These are phyloP conservation scores for Scarus forsteni DNA, from an alignment of 2,797 vertebrate genomes.

Conservation along the genomic window DNA sequence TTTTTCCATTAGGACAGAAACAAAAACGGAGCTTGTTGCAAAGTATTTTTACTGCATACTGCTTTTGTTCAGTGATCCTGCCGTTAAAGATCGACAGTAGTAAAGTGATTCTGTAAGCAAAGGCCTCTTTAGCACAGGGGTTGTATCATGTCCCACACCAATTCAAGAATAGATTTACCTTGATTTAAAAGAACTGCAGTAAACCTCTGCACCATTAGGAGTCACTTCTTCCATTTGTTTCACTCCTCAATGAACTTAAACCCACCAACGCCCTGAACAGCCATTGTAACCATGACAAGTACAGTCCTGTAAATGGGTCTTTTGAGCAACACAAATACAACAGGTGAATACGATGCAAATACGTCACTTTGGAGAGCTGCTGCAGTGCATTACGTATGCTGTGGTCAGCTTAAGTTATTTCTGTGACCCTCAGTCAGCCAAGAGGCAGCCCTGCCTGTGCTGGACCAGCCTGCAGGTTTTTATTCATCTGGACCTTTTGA, in stretches of 20 bases:
- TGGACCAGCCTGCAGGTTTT: constrained; percentile 32
- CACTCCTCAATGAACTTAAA: constrained; percentile 16
- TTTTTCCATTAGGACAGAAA: too few relatives aligned
- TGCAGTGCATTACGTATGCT: constrained; percentile 61
- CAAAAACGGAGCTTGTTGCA: background rate
- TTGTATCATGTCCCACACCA: constrained; percentile 30
- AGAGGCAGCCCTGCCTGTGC: constrained; percentile 60
- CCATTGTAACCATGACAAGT: background rate
- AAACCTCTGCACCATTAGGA: constrained; percentile 7
- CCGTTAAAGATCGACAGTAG: constrained; percentile 32
- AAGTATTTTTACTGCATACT: background rate
- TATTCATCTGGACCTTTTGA: constrained; percentile 49
- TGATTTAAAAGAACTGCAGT: constrained; percentile 35
- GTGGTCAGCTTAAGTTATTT: constrained; percentile 75
- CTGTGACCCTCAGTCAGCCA: constrained; percentile 60
- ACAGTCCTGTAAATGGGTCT: background rate
- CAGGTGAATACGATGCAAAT: constrained; percentile 39
- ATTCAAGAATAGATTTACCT: constrained; percentile 11
- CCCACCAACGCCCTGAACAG: background rate
- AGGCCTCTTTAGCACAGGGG: constrained; percentile 16
- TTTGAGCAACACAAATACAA: constrained; percentile 13
- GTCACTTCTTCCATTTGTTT: background rate
- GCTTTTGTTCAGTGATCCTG: constrained; percentile 24
- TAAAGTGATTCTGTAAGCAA: constrained; percentile 35
- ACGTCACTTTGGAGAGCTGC: constrained; percentile 38